Base-by-base conservation (phyloP, 2,888 invertebrate genomes). In the Stenchaetothrips biformis region DNA sequence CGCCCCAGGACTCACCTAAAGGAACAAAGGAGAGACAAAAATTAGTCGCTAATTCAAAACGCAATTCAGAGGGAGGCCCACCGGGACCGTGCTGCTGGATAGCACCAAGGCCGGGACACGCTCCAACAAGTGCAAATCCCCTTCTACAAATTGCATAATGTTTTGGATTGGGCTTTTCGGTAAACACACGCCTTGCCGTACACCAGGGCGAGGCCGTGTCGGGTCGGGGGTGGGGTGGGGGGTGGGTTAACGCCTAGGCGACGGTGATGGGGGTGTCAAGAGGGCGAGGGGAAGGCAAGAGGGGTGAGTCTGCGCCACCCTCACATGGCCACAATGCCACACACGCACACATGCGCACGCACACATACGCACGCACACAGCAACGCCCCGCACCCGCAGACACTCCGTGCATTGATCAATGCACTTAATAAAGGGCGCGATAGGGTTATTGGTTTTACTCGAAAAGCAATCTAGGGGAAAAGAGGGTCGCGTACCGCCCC, bases 131-230 rank as follows among this genome's bases (percentile, higher is more conserved):
- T 74, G 67, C 67, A 74, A 74, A 74, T 74, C 67, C 67, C 59
- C 67, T 74, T 25, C 25, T 74, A 74, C 67, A 74, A 74, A 74
- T 74, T 74, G 67, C 67, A 74, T 74, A 74, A 74, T 74, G 67
- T 74, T 74, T 74, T 11, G 67, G 67, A 74, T 74, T 74, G 67
- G 67, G 67, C 67, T 74, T 74, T 74, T 74, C 67, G 67, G 67
- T 74, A 74, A 74, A 74, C 67, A 74, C 67, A 74, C 21, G 59
- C 59, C 59, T 59, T 16, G 59, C 37, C 37, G 37, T 37, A 16
- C 13, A 59, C 13, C 59, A 37, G 53, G 53, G 3, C 53, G 53
- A 11, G 53, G 53, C 53, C 4, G 13, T 13, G 53, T 13, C 16
- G 53, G 67, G 21, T 18, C 21, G 67, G 67, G 21, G 67, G 67